phyloP scores from a whole-genome alignment of 2,113 vertebrate genomes.

The Oncorhynchus nerka region DNA sequence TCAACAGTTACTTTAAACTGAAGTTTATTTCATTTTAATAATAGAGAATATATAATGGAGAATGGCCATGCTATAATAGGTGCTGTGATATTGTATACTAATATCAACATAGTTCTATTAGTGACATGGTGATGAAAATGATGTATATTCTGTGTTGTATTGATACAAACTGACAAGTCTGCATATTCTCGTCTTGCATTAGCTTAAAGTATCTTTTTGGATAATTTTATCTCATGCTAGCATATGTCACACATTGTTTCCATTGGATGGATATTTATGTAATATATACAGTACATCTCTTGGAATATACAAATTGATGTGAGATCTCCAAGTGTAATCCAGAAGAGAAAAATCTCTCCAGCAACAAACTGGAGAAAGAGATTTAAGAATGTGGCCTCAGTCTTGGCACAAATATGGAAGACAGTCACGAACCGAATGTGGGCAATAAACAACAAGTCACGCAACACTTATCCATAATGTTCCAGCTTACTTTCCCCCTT shows the following conservation, averaged over 20 bases:
- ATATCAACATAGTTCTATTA: background rate
- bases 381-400: conserved; percentile 65
- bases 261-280: conserved; percentile 41
- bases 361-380: conserved; percentile 47
- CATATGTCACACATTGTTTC: conserved; percentile 28
- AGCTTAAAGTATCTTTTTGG: conserved; percentile 14
- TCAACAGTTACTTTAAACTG: too few relatives aligned
- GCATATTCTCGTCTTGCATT: conserved; percentile 3
- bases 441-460: conserved; percentile 74
- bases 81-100: background rate
- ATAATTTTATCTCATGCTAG: conserved; percentile 6
- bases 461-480: conserved; percentile 59
- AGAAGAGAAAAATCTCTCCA: conserved; percentile 48
- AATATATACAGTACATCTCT: conserved; percentile 35
- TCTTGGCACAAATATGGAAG: conserved; percentile 64
- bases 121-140: background rate
- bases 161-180: background rate
- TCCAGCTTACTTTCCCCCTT: conserved; percentile 52
- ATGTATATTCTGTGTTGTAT: conserved; percentile 11
- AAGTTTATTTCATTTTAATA: background rate
- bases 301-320: conserved; percentile 40
- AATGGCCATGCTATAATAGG: background rate
- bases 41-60: background rate
- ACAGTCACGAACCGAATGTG: conserved; percentile 65
- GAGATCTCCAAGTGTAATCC: conserved; percentile 44